phyloP scores from a whole-genome alignment of 2,797 vertebrate genomes.

The Morelia viridis region DNA sequence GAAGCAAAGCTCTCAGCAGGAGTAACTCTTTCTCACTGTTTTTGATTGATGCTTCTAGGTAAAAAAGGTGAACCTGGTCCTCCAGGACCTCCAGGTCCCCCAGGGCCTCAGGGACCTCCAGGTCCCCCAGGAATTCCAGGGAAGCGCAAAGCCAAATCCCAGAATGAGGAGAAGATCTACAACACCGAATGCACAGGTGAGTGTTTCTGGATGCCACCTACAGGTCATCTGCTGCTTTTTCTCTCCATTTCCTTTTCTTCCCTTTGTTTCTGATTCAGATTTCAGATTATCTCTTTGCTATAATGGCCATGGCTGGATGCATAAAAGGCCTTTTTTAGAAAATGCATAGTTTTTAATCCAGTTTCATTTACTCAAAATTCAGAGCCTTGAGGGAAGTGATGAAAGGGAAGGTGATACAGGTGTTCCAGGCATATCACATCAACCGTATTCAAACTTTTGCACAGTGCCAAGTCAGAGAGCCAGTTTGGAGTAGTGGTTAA shows the following conservation, averaged over 20 bases:
- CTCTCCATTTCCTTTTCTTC: not conserved
- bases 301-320: too few species aligned
- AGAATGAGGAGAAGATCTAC: conserved; percentile 74
- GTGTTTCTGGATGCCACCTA: not conserved
- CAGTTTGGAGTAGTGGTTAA: too few species aligned
- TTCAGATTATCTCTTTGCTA: not conserved
- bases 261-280: not conserved
- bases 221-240: not conserved
- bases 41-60: conserved; percentile 61
- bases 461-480: too few species aligned
- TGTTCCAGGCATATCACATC: too few species aligned
- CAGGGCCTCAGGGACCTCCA: conserved; percentile 78
- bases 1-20: not conserved
- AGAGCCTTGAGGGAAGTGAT: too few species aligned
- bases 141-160: conserved; percentile 79
- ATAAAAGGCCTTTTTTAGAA: too few species aligned
- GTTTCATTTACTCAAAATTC: too few species aligned
- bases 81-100: conserved; percentile 79
- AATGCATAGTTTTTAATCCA: too few species aligned
- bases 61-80: conserved; percentile 81
- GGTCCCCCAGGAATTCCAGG: conserved; percentile 72
- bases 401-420: too few species aligned
- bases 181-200: conserved; percentile 74
- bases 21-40: not conserved
- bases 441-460: too few species aligned